Conservation (phyloP, 2,797 vertebrate species). For the Delichon dasypus region DNA sequence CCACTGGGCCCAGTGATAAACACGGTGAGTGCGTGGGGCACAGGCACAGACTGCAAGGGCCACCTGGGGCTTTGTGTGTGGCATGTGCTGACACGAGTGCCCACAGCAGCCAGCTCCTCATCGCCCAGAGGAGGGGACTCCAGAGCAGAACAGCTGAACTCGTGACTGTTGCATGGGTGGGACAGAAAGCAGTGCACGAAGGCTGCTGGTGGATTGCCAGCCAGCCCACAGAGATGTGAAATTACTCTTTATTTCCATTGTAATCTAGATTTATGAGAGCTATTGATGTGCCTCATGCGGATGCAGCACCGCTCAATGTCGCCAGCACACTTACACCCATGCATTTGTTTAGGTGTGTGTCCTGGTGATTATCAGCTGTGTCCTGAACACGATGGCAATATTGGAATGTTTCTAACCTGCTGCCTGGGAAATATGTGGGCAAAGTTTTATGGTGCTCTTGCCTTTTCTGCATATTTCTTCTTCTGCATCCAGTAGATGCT, state of each 20-base stretch:
- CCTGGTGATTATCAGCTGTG: neutral
- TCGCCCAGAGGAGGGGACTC: neutral
- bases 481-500: neutral
- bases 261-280: neutral
- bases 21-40: neutral
- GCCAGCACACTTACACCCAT: neutral
- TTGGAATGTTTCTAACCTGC: neutral
- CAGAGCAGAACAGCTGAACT: neutral
- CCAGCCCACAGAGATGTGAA: neutral
- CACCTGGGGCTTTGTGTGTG: neutral
- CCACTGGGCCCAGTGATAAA: neutral
- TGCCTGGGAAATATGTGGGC: neutral
- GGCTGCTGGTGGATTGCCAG: neutral
- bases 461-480: neutral
- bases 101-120: neutral
- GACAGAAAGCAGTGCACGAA: neutral
- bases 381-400: neutral
- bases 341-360: neutral
- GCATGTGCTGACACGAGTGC: rapidly evolving
- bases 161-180: neutral
- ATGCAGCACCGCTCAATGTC: neutral
- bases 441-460: neutral
- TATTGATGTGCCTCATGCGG: neutral
- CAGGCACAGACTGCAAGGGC: neutral
- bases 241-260: neutral